Percentiles rank a stretch among this genome's conserved stretches.
These are phyloP conservation scores for Rhinoptilus africanus DNA, from an alignment of 2,113 vertebrate species.

Conservation along the genomic window DNA sequence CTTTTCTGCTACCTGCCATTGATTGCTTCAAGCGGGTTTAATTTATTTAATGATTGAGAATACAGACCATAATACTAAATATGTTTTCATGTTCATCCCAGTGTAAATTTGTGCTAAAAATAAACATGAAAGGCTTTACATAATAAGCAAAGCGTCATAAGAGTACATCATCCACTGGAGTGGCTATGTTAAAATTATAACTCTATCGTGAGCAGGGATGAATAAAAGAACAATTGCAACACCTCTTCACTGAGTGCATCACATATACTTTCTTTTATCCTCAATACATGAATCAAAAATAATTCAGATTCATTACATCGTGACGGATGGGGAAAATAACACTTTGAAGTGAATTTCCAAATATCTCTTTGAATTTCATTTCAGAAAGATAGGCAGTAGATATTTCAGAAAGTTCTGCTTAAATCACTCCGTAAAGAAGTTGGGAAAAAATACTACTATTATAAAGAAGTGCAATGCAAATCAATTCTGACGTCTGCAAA, in stretches of 20 bases:
- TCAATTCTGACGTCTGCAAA: not conserved
- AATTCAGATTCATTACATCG: not conserved
- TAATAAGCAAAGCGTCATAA: not conserved
- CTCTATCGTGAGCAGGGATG: not conserved
- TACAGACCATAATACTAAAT: not conserved
- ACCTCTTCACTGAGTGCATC: not conserved
- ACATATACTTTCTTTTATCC: not conserved
- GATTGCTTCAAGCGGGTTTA: not conserved
- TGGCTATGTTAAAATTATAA: not conserved
- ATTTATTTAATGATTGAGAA: not conserved
- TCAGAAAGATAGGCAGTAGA: not conserved
- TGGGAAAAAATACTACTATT: not conserved
- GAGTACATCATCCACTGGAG: not conserved
- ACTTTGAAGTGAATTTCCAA: constrained; percentile 5
- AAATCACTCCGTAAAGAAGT: not conserved
- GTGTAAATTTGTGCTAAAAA: constrained; percentile 3
- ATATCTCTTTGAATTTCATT: not conserved
- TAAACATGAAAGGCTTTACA: not conserved
- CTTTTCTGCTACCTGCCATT: not conserved
- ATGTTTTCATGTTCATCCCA: not conserved
- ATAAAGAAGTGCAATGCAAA: not conserved
- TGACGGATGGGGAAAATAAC: not conserved
- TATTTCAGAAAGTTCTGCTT: not conserved
- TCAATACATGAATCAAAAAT: not conserved
- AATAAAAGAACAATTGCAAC: constrained; percentile 21